These are phyloP conservation scores for Vannuccia rotundouncinata DNA, from an alignment of 2,888 invertebrate species.

Conservation along the genomic window DNA sequence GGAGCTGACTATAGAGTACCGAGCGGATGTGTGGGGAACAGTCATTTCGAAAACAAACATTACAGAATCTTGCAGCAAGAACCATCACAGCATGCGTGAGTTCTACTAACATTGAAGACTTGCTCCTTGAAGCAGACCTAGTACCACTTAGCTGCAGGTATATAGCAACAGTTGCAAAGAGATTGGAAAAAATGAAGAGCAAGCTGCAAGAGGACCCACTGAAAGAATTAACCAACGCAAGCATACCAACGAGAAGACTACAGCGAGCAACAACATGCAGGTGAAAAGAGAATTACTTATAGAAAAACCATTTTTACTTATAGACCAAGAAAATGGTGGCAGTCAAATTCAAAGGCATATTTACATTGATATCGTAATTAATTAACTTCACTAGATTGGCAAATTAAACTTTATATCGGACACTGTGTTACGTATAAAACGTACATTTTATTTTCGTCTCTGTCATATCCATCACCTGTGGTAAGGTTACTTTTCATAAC, in stretches of 20 bases:
- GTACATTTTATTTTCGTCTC: too few relatives aligned
- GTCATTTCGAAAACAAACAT: background rate
- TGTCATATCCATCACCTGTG: too few relatives aligned
- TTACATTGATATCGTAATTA: too few relatives aligned
- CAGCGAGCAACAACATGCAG: background rate
- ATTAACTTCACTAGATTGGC: too few relatives aligned
- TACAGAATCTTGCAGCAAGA: background rate
- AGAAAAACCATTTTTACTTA: too few relatives aligned
- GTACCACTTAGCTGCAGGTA: background rate
- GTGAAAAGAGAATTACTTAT: too few relatives aligned
- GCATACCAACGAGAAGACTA: background rate
- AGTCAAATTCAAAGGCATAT: too few relatives aligned
- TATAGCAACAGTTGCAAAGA: background rate
- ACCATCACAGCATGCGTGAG: background rate
- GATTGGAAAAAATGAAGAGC: background rate
- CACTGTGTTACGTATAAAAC: too few relatives aligned
- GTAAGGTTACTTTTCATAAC: too few relatives aligned
- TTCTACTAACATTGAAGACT: background rate
- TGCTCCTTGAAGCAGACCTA: background rate
- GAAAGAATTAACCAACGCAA: background rate
- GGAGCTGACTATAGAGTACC: background rate
- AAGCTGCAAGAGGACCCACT: background rate
- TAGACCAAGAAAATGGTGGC: too few relatives aligned
- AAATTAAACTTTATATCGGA: too few relatives aligned
- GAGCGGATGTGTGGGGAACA: background rate